These are phyloP conservation scores for Phenganax subtilis DNA, from an alignment of 92 coral and sea anemone species.

Conservation along the genomic window DNA sequence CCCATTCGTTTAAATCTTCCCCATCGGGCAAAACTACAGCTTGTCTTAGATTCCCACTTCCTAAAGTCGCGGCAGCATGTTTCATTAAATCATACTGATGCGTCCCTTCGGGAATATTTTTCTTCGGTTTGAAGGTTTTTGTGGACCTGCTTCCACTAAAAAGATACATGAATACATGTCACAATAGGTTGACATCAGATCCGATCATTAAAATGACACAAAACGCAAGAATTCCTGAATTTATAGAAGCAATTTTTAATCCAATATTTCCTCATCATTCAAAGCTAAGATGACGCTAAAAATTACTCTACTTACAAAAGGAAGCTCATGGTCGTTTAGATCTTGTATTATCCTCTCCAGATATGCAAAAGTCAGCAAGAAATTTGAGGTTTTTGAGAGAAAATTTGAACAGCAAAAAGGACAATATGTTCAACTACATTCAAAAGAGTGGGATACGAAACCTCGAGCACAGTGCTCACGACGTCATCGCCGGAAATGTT, in stretches of 20 bases:
- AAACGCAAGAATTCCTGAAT: conserved; percentile 25
- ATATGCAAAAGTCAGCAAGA: background rate
- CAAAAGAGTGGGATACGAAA: background rate
- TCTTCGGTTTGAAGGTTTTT: conserved; percentile 96
- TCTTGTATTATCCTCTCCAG: conserved; percentile 20
- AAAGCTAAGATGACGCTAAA: background rate
- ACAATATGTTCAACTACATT: conserved; percentile 7
- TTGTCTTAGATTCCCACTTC: conserved; percentile 90
- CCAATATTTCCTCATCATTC: background rate
- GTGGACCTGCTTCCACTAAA: conserved; percentile 94
- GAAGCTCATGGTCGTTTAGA: conserved; percentile 80
- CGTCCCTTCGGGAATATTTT: conserved; percentile 98
- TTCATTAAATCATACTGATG: conserved; percentile 97
- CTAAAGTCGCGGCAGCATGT: conserved; percentile 99
- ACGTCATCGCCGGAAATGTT: conserved; percentile 18
- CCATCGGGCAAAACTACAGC: conserved; percentile 98
- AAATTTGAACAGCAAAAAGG: conserved; percentile 24
- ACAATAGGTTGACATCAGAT: conserved; percentile 5
- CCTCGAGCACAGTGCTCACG: conserved; percentile 7
- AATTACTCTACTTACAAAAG: conserved; percentile 74
- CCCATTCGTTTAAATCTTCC: conserved; percentile 99
- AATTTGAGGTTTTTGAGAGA: background rate
- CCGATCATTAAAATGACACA: background rate
- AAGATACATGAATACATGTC: conserved; percentile 27
- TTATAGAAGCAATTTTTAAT: conserved; percentile 9